Percentiles rank a stretch among this genome's conserved stretches.
phyloP scores from a whole-genome alignment of 2,113 vertebrate species.

The Ochotona curzoniae region DNA sequence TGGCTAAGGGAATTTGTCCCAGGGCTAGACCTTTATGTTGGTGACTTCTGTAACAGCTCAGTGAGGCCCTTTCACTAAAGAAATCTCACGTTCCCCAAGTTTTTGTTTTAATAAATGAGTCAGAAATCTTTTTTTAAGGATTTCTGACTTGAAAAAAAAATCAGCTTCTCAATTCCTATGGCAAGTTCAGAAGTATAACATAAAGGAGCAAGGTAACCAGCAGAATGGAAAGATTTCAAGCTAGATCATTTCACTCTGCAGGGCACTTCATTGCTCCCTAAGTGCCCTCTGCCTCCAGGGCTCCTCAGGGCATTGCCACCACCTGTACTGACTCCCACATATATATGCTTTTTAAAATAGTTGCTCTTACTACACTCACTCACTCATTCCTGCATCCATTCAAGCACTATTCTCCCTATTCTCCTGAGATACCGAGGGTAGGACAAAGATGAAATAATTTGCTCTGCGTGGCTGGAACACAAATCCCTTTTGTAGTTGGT shows the following conservation, averaged over 20 bases:
- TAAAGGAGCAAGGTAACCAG: not conserved
- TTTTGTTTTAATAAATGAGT: not conserved
- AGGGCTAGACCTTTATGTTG: too few species aligned
- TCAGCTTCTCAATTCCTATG: not conserved
- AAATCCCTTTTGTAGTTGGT: not conserved
- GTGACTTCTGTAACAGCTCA: too few species aligned
- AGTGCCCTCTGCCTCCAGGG: not conserved
- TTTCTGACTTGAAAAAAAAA: not conserved
- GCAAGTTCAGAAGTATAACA: not conserved
- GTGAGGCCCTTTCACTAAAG: too few species aligned
- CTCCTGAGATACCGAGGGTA: not conserved
- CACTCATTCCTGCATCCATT: not conserved
- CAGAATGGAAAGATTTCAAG: not conserved
- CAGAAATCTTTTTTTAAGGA: constrained; percentile 31
- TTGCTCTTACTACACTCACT: constrained; percentile 2
- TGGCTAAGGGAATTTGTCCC: too few species aligned
- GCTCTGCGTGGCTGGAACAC: not conserved
- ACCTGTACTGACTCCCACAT: not conserved
- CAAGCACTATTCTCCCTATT: not conserved
- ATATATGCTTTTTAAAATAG: not conserved
- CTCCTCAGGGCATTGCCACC: not conserved
- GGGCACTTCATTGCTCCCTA: not conserved
- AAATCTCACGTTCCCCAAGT: too few species aligned
- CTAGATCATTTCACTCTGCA: not conserved
- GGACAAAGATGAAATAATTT: not conserved